A percentile compares a stretch with the other conserved stretches of the same genome.
Conservation (phyloP, 2,888 invertebrate genomes). For the Lumbricus terrestris region DNA sequence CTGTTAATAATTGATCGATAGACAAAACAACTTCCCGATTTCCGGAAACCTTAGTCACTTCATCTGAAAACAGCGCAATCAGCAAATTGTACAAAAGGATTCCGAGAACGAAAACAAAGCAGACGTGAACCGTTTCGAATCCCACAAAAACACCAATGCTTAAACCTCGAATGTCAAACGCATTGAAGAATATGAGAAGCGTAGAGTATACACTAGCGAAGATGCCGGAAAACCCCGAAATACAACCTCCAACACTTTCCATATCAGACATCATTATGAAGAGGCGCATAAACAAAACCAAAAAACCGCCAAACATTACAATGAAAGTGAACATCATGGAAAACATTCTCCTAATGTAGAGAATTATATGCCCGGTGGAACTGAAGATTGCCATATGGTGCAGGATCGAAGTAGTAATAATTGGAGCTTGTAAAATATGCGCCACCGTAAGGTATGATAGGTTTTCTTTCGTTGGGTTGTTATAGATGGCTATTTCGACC, state of each 20-base stretch:
- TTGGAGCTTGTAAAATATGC: background rate
- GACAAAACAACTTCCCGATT: background rate
- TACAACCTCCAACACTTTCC: background rate
- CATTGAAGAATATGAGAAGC: background rate
- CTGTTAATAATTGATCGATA: background rate
- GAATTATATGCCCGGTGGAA: background rate
- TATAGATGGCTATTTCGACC: background rate
- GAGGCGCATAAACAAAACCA: background rate
- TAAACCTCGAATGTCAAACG: background rate
- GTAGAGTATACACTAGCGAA: background rate
- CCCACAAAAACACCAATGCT: background rate
- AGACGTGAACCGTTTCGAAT: background rate
- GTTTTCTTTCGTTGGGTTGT: background rate
- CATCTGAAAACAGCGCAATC: background rate
- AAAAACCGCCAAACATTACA: background rate
- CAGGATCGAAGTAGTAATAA: background rate
- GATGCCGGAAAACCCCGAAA: background rate
- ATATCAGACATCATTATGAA: background rate
- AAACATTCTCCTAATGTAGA: background rate
- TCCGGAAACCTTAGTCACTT: background rate
- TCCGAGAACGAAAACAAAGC: background rate
- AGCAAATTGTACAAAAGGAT: background rate
- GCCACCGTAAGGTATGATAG: background rate
- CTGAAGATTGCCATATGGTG: background rate
- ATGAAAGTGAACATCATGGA: background rate